A percentile compares a stretch with the other conserved stretches of the same genome.
phyloP scores from a whole-genome alignment of 2,113 vertebrate species.

The Clarias batrachus region DNA sequence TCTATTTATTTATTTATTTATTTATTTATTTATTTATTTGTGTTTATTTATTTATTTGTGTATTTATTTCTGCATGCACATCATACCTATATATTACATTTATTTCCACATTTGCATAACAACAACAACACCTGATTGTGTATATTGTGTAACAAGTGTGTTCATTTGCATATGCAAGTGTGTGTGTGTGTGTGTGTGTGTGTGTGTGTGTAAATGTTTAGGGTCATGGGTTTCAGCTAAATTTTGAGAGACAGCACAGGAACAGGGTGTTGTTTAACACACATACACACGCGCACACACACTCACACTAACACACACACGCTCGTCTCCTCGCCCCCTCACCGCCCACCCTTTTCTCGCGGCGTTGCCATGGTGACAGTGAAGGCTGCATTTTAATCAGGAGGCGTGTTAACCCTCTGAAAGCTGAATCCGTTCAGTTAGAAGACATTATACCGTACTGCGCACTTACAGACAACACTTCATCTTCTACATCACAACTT shows the following conservation, averaged over 20 bases:
- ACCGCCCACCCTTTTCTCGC: slow-evolving; percentile 72
- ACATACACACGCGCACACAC: slow-evolving; percentile 12
- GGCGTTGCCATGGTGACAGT: slow-evolving; percentile 78
- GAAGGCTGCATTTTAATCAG: slow-evolving; percentile 78
- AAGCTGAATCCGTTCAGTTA: neutral
- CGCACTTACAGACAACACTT: neutral
- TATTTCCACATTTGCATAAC: neutral
- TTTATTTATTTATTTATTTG: neutral
- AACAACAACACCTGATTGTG: neutral
- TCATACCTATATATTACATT: neutral
- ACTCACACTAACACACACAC: slow-evolving; percentile 17
- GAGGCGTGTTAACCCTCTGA: slow-evolving; percentile 52
- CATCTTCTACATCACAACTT: neutral
- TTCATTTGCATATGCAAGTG: neutral
- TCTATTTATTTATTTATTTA: neutral
- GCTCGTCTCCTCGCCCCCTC: slow-evolving; percentile 62
- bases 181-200: neutral
- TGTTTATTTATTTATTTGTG: no score
- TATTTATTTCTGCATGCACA: neutral
- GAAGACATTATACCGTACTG: neutral
- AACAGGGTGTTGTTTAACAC: slow-evolving; percentile 23
- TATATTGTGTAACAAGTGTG: slow-evolving; percentile 3
- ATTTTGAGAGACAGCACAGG: slow-evolving; percentile 8
- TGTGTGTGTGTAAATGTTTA: neutral
- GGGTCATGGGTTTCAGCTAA: neutral